Percentiles rank a stretch among this genome's conserved stretches.
These are phyloP conservation scores for Heterochromis multidens DNA, from an alignment of 2,113 vertebrate genomes.

Conservation along the genomic window DNA sequence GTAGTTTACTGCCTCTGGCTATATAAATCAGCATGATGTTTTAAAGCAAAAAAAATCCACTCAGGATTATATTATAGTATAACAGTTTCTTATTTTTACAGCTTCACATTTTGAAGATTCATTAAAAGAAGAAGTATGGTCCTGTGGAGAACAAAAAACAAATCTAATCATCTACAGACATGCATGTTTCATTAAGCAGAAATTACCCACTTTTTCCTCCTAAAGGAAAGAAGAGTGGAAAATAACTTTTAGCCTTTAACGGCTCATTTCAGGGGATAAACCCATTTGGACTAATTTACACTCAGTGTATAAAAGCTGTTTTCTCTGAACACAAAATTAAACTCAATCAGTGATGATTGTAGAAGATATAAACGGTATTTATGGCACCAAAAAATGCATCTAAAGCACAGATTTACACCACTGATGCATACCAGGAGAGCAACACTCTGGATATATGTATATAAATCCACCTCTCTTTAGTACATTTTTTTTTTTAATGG, in stretches of 20 bases:
- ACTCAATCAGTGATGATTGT: background rate
- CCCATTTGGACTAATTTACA: background rate
- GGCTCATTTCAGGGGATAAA: conserved; percentile 7
- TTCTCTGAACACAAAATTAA: conserved; percentile 18
- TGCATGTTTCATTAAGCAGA: background rate
- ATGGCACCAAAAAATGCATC: background rate
- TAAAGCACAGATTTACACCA: background rate
- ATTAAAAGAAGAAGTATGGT: background rate
- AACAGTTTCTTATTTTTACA: background rate
- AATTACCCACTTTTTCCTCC: background rate
- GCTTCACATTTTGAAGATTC: background rate
- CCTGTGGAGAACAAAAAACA: background rate
- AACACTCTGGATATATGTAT: background rate
- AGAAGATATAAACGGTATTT: conserved; percentile 8
- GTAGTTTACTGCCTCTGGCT: background rate
- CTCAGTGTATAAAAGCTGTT: conserved; percentile 1
- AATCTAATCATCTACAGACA: background rate
- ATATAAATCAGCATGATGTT: background rate
- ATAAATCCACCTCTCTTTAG: background rate
- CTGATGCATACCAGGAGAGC: background rate
- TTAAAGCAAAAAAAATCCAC: background rate
- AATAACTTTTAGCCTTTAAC: background rate
- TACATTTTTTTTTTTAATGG: background rate
- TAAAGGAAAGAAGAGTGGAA: background rate
- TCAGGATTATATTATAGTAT: background rate